A percentile compares a stretch with the other conserved stretches of the same genome.
phyloP scores from a whole-genome alignment of 1,140 invertebrate genomes.

The Drosophila mayri region DNA sequence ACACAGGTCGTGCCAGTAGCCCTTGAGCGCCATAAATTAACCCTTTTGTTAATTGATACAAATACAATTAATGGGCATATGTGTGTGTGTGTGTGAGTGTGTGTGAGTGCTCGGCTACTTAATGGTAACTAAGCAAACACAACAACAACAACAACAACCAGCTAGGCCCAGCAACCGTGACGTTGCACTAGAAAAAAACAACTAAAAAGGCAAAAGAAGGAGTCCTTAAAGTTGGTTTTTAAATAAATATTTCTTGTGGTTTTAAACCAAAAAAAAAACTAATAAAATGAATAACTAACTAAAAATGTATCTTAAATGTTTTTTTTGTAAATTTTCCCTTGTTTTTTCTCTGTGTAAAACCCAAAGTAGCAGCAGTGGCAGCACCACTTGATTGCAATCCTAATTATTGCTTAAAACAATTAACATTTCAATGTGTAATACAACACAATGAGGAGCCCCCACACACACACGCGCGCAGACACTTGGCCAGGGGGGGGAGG shows the following conservation, averaged over 20 bases:
- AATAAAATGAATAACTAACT: too few relatives aligned
- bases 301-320: too few relatives aligned
- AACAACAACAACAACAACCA: slow-evolving; percentile 59
- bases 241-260: too few relatives aligned
- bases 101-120: slow-evolving; percentile 62
- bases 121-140: slow-evolving; percentile 77
- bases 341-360: slow-evolving; percentile 3
- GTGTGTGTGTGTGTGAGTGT: slow-evolving; percentile 7
- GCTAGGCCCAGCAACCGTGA: slow-evolving; percentile 45
- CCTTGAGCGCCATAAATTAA: slow-evolving; percentile 84
- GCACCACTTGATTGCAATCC: slow-evolving; percentile 75
- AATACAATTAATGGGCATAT: slow-evolving; percentile 78
- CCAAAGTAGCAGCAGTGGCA: slow-evolving; percentile 1
- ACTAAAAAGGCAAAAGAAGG: background rate
- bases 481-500: background rate
- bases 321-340: too few relatives aligned
- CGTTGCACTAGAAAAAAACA: slow-evolving; percentile 6
- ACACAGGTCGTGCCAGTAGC: slow-evolving; percentile 44
- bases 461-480: slow-evolving; percentile 23
- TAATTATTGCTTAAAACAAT: slow-evolving; percentile 84
- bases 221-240: too few relatives aligned
- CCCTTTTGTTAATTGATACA: slow-evolving; percentile 85
- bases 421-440: slow-evolving; percentile 82
- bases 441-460: slow-evolving; percentile 58
- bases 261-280: too few relatives aligned